Base-by-base conservation (phyloP, 2,797 vertebrate genomes). In the Eleutherodactylus coqui region DNA sequence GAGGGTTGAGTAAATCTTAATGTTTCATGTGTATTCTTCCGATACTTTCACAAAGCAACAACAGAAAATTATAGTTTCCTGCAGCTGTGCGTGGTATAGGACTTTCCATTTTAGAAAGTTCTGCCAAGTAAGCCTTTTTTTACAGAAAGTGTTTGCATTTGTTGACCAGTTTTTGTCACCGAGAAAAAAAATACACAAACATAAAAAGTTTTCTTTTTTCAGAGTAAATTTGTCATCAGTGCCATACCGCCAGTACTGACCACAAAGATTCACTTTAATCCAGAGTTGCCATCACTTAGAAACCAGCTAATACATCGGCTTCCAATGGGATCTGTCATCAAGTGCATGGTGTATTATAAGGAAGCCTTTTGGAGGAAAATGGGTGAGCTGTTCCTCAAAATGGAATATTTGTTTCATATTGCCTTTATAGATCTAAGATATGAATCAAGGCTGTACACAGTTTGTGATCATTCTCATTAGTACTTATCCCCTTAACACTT, bases 301-400 rank as follows among this genome's bases (percentile, higher is more conserved):
- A 95, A 94, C 86, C 94, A 96, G 86, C 85, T 96, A 91, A 95
- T 96, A 86, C 95, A 96, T 5, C 94, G 95, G 53, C 87, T 96
- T 86, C 95, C 95, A 17, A 95, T 96, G 95, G 95, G 95, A 0
- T 91, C 93, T 87, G 88, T 96, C 86, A 96, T 96, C 88, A 96
- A 96, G 84, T 94, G 93, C 87, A 96, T 96, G 94, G 88, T 95
- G 91, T 96, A 95, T 91, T 96, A 96, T 89, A 94, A 87, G 81
- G 93, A 94, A 84, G 90, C 95, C 64, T 96, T 96, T 90, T 96
- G 95, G 95, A 92, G 88, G 83, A 95, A 88, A 86, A 94, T 92
- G 64, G 94, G 95, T 96, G 92, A 5, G 92, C 77, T 64, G 16
- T 62, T 62, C 24, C 27, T 58, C 9, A n/a, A n/a, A 55, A 5